Evolutionary conservation across 2,113 vertebrate species (phyloP), one percentile per base, ranked within the genome.

Genomic region (Carassius carassius): DNA sequence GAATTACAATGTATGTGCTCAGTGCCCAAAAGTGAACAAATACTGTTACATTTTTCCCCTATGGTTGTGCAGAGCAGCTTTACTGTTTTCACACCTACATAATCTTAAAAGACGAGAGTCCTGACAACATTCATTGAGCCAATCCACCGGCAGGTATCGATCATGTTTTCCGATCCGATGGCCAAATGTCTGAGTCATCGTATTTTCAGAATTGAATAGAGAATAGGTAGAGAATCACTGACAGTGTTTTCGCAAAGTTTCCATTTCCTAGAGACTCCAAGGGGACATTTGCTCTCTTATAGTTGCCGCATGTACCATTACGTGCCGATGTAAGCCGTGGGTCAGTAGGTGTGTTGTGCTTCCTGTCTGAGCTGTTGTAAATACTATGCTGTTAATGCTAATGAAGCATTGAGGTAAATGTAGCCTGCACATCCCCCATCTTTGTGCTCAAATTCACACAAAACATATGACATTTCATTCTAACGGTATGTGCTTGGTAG

Each of bases 91-190:
- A 81, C 78, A 49, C 78, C 78, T 14, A 32, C 77, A 60, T 78
- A n/a, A 25, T 63, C 14, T 29, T 47, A 47, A 80, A 58, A 63
- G 58, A 65, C 51, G 44, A 29, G 37, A 51, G 62, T 81, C 62
- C 41, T 81, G 37, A 47, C n/a, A 44, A 16, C 12, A 62, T 14
- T 81, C 14, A 63, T n/a, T 37, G n/a, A 60, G 32, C 16, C 37
- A 21, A 1, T 79, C 13, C n/a, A 56, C 58, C 16, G 21, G 41
- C 32, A 14, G 35, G 77, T 63, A 25, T 79, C 56, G 17, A 25
- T 63, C 58, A 79, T 79, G 78, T 79, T 79, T 79, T 79, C 78
- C 78, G n/a, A 62, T 79, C 78, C 78, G n/a, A 62, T 47, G 37
- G 14, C 21, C 8, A 19, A 79, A 63, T 19, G 56, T 47, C 78